These are phyloP conservation scores for Halictus rubicundus DNA, from an alignment of 1,140 invertebrate genomes.

Conservation along the genomic window DNA sequence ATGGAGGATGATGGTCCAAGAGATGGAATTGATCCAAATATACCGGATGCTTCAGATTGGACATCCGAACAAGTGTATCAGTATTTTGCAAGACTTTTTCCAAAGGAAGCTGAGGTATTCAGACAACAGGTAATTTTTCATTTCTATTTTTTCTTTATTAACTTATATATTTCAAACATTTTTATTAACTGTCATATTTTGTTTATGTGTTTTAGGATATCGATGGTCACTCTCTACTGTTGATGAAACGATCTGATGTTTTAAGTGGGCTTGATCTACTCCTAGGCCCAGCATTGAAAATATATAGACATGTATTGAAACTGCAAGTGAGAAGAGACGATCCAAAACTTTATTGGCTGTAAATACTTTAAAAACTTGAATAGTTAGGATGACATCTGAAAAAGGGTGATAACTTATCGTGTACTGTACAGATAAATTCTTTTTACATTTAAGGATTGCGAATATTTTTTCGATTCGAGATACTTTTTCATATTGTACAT, in stretches of 20 bases:
- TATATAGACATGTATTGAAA: constrained; percentile 89
- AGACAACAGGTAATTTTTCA: constrained; percentile 86
- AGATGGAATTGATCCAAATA: constrained; percentile 83
- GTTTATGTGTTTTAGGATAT: constrained; percentile 86
- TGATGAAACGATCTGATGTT: constrained; percentile 90
- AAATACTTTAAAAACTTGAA: constrained; percentile 60
- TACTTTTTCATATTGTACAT: constrained; percentile 47
- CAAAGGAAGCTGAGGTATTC: constrained; percentile 88
- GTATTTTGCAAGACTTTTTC: constrained; percentile 88
- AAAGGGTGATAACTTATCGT: constrained; percentile 4
- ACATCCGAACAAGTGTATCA: constrained; percentile 89
- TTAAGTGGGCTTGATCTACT: constrained; percentile 88
- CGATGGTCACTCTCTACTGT: constrained; percentile 90
- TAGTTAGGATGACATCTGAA: constrained; percentile 20
- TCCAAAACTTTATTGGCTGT: constrained; percentile 85
- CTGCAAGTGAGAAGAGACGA: constrained; percentile 86
- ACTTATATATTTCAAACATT: not conserved
- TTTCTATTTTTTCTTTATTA: not conserved
- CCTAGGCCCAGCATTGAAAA: constrained; percentile 92
- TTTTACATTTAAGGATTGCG: constrained; percentile 30
- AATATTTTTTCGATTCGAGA: constrained; percentile 45
- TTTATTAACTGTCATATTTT: not conserved
- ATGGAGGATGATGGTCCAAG: constrained; percentile 71
- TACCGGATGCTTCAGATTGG: constrained; percentile 91
- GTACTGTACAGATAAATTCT: constrained; percentile 33